Percentiles rank a stretch among this genome's conserved stretches.
Conservation (phyloP, 2,113 vertebrate genomes). For the Tupaia chinensis region DNA sequence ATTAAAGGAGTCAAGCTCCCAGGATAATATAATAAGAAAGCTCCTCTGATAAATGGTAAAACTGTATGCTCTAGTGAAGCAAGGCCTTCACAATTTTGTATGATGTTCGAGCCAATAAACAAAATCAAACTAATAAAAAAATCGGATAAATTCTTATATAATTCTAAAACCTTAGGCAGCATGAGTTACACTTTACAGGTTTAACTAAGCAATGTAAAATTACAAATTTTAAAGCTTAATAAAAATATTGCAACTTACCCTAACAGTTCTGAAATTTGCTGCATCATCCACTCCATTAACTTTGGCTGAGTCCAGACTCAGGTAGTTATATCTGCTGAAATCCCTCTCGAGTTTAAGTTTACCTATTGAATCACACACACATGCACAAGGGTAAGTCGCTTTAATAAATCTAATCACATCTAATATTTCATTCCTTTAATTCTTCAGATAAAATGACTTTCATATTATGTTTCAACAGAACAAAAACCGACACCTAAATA, state of each 20-base stretch:
- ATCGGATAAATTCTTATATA: background rate
- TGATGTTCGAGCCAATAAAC: background rate
- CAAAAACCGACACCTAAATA: background rate
- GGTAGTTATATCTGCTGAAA: conserved; percentile 97
- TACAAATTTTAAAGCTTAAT: background rate
- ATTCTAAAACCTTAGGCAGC: conserved; percentile 3
- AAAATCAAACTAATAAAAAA: conserved; percentile 44
- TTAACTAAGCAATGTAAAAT: fast-evolving
- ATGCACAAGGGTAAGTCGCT: background rate
- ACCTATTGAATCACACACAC: conserved; percentile 83
- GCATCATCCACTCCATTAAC: conserved; percentile 97
- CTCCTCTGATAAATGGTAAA: background rate
- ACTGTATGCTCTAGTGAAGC: background rate
- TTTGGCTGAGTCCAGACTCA: conserved; percentile 95
- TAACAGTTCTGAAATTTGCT: conserved; percentile 95
- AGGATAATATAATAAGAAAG: background rate
- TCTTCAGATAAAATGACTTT: background rate
- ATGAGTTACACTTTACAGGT: background rate
- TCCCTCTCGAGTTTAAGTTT: conserved; percentile 95
- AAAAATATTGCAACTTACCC: conserved; percentile 86
- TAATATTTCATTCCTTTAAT: background rate
- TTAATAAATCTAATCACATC: background rate
- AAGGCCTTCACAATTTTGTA: fast-evolving
- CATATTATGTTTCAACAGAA: background rate
- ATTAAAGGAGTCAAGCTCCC: background rate